These are phyloP conservation scores for Amphipoea oculea DNA, from an alignment of 2,888 invertebrate genomes.

Conservation along the genomic window DNA sequence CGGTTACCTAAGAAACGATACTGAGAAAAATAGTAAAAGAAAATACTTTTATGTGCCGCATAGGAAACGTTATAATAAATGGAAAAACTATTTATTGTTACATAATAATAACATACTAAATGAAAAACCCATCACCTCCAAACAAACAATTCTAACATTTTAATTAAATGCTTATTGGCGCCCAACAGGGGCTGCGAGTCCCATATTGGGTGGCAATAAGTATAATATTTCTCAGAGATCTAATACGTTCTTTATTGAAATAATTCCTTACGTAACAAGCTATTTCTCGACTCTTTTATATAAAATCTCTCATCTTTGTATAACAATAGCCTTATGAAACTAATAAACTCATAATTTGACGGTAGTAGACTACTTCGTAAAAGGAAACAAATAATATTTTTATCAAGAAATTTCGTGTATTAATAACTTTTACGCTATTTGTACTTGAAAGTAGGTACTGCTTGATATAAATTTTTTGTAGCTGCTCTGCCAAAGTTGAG, in stretches of 20 bases:
- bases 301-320: background rate
- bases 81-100: background rate
- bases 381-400: too few species aligned
- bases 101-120: background rate
- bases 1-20: background rate
- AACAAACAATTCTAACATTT: background rate
- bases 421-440: too few species aligned
- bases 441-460: too few species aligned
- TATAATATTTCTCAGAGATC: background rate
- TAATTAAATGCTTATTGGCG: slow-evolving; percentile 25
- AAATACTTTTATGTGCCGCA: background rate
- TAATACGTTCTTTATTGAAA: slow-evolving; percentile 41
- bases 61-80: background rate
- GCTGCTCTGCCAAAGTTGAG: too few species aligned
- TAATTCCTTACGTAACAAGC: slow-evolving; percentile 7
- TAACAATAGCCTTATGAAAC: background rate
- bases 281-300: slow-evolving; percentile 17
- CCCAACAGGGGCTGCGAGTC: slow-evolving; percentile 13
- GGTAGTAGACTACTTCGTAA: too few species aligned
- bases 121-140: background rate
- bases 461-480: too few species aligned
- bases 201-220: slow-evolving; percentile 39
- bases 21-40: background rate
- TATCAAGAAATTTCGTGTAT: too few species aligned
- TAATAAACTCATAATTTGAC: slow-evolving; percentile 32